Evolutionary conservation across 2,888 invertebrate species (phyloP).

Genomic region (Nesidiocoris tenuis): DNA sequence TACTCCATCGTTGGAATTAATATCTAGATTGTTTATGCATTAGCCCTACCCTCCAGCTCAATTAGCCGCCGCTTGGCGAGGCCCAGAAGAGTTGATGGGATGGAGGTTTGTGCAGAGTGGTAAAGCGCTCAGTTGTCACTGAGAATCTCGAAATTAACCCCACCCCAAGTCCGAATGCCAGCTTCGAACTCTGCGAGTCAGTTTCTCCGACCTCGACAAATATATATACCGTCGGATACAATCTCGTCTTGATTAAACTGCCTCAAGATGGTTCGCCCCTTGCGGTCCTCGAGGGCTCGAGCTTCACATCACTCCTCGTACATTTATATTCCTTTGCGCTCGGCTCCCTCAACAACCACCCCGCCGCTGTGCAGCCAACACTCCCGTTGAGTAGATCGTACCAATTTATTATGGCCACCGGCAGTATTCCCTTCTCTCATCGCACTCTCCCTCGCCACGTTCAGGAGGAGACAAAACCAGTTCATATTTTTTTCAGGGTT

Average conservation of each 20-base stretch:
- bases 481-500: too few relatives aligned
- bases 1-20: constrained; percentile 33
- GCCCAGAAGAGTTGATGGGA: not conserved
- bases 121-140: constrained; percentile 29
- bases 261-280: not conserved
- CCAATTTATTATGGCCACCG: not conserved
- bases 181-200: not conserved
- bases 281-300: not conserved
- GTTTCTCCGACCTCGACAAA: constrained; percentile 15
- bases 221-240: constrained; percentile 16
- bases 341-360: not conserved
- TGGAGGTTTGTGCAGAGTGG: not conserved
- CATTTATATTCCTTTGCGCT: not conserved
- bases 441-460: too few relatives aligned
- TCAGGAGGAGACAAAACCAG: not conserved
- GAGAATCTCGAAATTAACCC: not conserved
- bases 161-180: not conserved
- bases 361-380: not conserved
- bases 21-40: constrained; percentile 42
- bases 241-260: constrained; percentile 34
- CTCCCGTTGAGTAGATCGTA: not conserved
- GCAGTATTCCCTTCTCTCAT: not conserved
- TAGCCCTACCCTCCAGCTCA: constrained; percentile 27
- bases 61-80: constrained; percentile 19
- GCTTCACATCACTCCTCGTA: not conserved